These are phyloP conservation scores for Lydus trimaculatus DNA, from an alignment of 2,888 invertebrate species.

Conservation along the genomic window DNA sequence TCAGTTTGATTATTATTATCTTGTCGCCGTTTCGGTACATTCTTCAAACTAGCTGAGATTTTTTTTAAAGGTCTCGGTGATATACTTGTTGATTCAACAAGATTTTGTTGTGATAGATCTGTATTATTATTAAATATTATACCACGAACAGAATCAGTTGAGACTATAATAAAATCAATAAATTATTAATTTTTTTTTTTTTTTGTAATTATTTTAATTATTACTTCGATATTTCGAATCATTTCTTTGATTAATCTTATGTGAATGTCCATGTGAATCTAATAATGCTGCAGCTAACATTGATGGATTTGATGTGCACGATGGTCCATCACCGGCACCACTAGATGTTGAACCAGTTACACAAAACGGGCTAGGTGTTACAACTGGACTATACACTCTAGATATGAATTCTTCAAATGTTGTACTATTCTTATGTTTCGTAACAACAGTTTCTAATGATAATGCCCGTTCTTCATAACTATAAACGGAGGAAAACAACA, in stretches of 20 bases:
- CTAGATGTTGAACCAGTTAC: constrained; percentile 41
- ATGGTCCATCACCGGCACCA: constrained; percentile 48
- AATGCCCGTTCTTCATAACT: constrained; percentile 93
- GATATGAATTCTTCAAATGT: constrained; percentile 91
- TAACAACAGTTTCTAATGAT: constrained; percentile 83
- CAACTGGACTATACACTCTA: constrained; percentile 73
- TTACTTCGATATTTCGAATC: constrained; percentile 56
- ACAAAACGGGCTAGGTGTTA: constrained; percentile 63
- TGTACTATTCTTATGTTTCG: constrained; percentile 83
- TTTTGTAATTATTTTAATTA: background rate
- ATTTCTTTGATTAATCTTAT: constrained; percentile 50
- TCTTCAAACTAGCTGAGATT: constrained; percentile 61
- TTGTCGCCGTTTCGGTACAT: constrained; percentile 53
- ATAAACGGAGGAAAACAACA: constrained; percentile 22
- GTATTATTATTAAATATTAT: constrained; percentile 56
- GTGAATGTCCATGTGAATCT: constrained; percentile 62
- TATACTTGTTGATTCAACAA: constrained; percentile 60
- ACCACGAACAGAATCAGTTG: constrained; percentile 51
- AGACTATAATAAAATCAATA: constrained; percentile 36
- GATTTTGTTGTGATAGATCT: constrained; percentile 54
- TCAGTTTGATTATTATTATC: constrained; percentile 52
- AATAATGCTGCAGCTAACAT: constrained; percentile 67
- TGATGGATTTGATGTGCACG: constrained; percentile 57
- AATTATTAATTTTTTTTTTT: background rate
- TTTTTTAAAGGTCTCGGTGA: constrained; percentile 77